Evolutionary conservation across 2,113 vertebrate species (phyloP), one percentile per base, ranked within the genome.

Genomic region (Amia ocellicauda): DNA sequence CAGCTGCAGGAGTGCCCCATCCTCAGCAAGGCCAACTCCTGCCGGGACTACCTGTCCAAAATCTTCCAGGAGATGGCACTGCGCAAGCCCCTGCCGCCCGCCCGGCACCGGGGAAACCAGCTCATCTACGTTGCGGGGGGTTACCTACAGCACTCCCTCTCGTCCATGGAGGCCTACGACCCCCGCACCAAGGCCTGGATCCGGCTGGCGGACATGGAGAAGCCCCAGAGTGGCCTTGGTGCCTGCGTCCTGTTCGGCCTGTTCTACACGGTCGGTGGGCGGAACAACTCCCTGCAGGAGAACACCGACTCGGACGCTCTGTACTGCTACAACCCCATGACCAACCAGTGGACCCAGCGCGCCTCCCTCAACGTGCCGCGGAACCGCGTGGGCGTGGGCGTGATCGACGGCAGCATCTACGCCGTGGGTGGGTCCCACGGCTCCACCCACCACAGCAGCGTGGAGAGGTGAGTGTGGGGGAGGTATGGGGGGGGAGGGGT

Each of bases 61-160:
- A 91, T 92, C 73, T 92, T 92, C 74, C 91, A 91, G 69, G 91
- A 92, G 23, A 92, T 92, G 88, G 83, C 84, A 0, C 70, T 92
- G 3, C 86, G 82, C 60, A 90, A 85, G 62, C 80, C 75, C 3
- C 66, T 88, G 19, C 79, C 91, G 4, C 86, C 83, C 1, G 62
- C 83, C 3, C 85, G 83, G 1, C 80, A 80, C 62, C 78, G 89
- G 1, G 90, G 90, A 8, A 88, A 77, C 3, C 88, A 90, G 49
- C 80, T 92, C 29, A 88, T 92, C 69, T 92, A 91, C 28, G 76
- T 92, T 50, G 86, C 87, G 0, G 91, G 91, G 16, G 91, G 91
- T 66, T 92, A 90, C 66, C 77, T 60, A 52, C 78, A 88, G 73
- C 75, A 82, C 43, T 89, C 89, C 0, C 58, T 92, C 69, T 63